These are phyloP conservation scores for Periophthalmus magnuspinnatus DNA, from an alignment of 2,797 vertebrate species.

Conservation along the genomic window DNA sequence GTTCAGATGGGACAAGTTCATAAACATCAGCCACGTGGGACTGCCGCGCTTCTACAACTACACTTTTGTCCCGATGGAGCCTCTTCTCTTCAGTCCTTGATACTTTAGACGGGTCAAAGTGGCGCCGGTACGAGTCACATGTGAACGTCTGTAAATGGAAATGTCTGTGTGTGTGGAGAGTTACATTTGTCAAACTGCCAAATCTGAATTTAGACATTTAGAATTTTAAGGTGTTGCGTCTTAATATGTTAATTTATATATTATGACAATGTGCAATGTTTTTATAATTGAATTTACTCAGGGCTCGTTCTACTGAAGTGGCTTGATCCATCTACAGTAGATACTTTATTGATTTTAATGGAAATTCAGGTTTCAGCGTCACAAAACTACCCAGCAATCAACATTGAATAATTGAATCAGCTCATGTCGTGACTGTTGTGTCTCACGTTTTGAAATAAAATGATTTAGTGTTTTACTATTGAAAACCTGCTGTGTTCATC, in stretches of 20 bases:
- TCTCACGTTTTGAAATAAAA: background rate
- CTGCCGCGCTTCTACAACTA: slow-evolving; percentile 88
- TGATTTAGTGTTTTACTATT: too few relatives aligned
- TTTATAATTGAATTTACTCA: slow-evolving; percentile 21
- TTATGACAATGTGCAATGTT: background rate
- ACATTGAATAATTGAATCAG: too few relatives aligned
- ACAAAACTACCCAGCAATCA: too few relatives aligned
- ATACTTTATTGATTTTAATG: slow-evolving; percentile 4
- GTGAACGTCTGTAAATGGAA: too few relatives aligned
- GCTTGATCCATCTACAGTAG: slow-evolving; percentile 10
- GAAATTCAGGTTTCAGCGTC: slow-evolving; percentile 9
- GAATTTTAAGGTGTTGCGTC: background rate
- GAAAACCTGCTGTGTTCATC: too few relatives aligned
- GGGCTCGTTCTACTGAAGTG: slow-evolving; percentile 27
- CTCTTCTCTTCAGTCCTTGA: slow-evolving; percentile 74
- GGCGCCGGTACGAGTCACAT: background rate
- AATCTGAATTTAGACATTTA: background rate
- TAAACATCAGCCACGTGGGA: slow-evolving; percentile 81
- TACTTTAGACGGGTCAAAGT: background rate
- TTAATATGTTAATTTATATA: slow-evolving; percentile 5
- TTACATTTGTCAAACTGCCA: slow-evolving; percentile 1
- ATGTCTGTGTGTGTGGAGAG: too few relatives aligned
- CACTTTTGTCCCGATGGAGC: slow-evolving; percentile 84
- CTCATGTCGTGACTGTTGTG: background rate
- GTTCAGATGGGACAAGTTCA: slow-evolving; percentile 85